Evolutionary conservation across 2,888 invertebrate genomes (phyloP), one percentile per base, ranked within the genome.

Genomic region (Zygogramma bicolorata): DNA sequence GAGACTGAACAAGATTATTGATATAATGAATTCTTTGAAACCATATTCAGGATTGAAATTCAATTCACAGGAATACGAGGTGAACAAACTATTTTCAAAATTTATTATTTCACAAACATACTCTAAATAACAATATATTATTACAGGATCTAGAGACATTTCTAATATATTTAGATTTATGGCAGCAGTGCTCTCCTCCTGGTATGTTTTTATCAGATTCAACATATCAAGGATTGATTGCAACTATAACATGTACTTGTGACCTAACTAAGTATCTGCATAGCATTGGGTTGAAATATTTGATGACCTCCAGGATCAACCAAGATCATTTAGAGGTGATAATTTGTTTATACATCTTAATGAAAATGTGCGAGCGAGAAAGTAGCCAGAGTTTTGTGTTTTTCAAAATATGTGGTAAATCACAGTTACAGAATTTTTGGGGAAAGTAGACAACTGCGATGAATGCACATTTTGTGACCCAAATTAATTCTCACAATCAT

Each of bases 281-380:
- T 8, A 27, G 8, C n/a, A 1, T 58, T 15, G 27, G 58, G 27
- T 27, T 27, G 7, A 15, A 58, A 27, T 58, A 58, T n/a, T 58
- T 25, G 27, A 25, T 25, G 25, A 58, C 25, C 13, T 27, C 25
- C 10, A 58, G 58, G 13, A 6, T 58, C 5, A 27, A 58, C 31
- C 27, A 58, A 27, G 58, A 58, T 58, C 58, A 58, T 42, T 42
- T 42, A 15, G 42, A 42, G 42, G 42, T 42, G 42, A 42, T 42
- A n/a, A 42, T n/a, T n/a, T n/a, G n/a, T n/a, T n/a, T n/a, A n/a
- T n/a, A n/a, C n/a, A n/a, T n/a, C n/a, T n/a, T n/a, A n/a, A n/a
- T n/a, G n/a, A n/a, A n/a, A n/a, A n/a, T n/a, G n/a, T n/a, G n/a
- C n/a, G n/a, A n/a, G n/a, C n/a, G n/a, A n/a, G n/a, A n/a, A n/a